Conservation (phyloP, 2,113 vertebrate genomes). For the Pampusana beccarii region DNA sequence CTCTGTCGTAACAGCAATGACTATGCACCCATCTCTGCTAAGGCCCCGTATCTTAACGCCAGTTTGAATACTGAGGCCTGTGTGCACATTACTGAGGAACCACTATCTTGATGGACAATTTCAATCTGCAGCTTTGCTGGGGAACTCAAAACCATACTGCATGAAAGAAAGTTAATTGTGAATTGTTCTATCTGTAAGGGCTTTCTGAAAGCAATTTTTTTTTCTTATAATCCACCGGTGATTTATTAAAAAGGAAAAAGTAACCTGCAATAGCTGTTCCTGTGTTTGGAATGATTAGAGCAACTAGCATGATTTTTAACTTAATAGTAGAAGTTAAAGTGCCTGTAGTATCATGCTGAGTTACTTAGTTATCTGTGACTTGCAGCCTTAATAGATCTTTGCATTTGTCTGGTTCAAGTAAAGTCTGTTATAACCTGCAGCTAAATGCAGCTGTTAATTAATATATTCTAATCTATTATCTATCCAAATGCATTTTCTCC, state of each 20-base stretch:
- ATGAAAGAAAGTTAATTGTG: background rate
- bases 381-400: background rate
- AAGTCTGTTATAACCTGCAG: background rate
- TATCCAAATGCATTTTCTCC: background rate
- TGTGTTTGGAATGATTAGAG: background rate
- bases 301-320: background rate
- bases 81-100: background rate
- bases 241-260: background rate
- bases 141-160: background rate
- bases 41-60: background rate
- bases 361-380: background rate
- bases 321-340: background rate
- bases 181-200: background rate
- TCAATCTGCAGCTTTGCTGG: background rate
- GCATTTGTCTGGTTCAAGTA: background rate
- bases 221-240: background rate
- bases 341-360: background rate
- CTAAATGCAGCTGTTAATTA: background rate
- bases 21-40: background rate
- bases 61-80: background rate
- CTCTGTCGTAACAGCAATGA: background rate
- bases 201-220: background rate
- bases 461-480: background rate
- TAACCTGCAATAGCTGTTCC: background rate
- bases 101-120: background rate